These are phyloP conservation scores for Siniperca knerii DNA, from an alignment of 2,113 vertebrate genomes.

Conservation along the genomic window DNA sequence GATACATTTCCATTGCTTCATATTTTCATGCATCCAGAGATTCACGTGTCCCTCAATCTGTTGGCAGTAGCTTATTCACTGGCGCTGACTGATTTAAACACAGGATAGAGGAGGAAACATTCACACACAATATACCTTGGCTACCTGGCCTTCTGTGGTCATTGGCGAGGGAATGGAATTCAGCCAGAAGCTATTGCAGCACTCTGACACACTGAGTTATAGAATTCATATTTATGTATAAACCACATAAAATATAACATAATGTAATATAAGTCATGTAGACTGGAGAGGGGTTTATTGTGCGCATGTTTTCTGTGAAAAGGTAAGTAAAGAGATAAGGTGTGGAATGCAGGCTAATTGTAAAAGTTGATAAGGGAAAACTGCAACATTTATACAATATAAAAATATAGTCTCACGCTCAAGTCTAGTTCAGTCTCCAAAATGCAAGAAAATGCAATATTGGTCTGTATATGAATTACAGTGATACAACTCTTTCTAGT, in stretches of 20 bases:
- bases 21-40: constrained; percentile 41
- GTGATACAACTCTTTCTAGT: too few relatives aligned
- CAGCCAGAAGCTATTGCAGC: constrained; percentile 42
- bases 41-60: constrained; percentile 32
- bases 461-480: too few relatives aligned
- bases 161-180: constrained; percentile 38
- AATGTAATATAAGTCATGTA: constrained; percentile 16
- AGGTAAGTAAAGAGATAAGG: constrained; percentile 13
- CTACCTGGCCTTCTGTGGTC: constrained; percentile 33
- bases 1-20: constrained; percentile 14
- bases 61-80: constrained; percentile 54
- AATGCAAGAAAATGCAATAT: too few relatives aligned
- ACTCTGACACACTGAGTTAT: constrained; percentile 36
- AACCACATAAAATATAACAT: constrained; percentile 25
- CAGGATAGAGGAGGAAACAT: constrained; percentile 28
- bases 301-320: constrained; percentile 14
- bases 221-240: constrained; percentile 16
- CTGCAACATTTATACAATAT: background rate
- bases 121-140: constrained; percentile 40
- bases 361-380: background rate
- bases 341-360: background rate
- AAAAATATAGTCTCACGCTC: too few relatives aligned
- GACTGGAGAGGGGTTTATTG: background rate
- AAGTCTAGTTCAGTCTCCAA: too few relatives aligned
- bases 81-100: constrained; percentile 51